Evolutionary conservation across 2,113 vertebrate genomes (phyloP).

Genomic region (Toxotes chatareus): DNA sequence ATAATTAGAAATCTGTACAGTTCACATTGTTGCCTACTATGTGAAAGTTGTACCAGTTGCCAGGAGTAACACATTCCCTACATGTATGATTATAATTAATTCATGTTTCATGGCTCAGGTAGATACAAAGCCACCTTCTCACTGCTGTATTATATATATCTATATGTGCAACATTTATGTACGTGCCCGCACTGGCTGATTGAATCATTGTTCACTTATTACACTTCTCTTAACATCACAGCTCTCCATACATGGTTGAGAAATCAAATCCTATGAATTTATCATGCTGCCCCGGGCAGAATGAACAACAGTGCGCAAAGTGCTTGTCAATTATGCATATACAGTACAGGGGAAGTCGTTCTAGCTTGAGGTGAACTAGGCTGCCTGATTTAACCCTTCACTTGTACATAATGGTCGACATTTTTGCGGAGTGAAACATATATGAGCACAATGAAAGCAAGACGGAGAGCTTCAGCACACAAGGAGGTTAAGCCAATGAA

Average conservation of each 20-base stretch:
- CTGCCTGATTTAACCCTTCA: slow-evolving; percentile 48
- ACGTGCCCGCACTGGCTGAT: slow-evolving; percentile 5
- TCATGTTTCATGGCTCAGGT: not conserved
- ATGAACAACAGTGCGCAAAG: slow-evolving; percentile 61
- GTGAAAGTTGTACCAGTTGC: not conserved
- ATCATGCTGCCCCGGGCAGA: slow-evolving; percentile 64
- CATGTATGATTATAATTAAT: slow-evolving; percentile 35
- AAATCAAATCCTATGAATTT: slow-evolving; percentile 74
- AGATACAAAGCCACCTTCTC: not conserved
- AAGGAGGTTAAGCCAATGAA: not conserved
- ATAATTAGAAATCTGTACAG: not conserved
- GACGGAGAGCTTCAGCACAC: not conserved
- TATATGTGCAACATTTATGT: not conserved
- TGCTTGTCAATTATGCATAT: slow-evolving; percentile 78
- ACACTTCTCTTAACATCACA: slow-evolving; percentile 46
- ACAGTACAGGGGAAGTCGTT: slow-evolving; percentile 46
- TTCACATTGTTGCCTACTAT: not conserved
- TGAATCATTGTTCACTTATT: slow-evolving; percentile 50
- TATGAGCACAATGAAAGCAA: slow-evolving; percentile 12
- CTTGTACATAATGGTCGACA: slow-evolving; percentile 20
- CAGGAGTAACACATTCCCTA: not conserved
- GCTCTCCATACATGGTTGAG: slow-evolving; percentile 49
- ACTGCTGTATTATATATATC: not conserved
- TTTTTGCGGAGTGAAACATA: slow-evolving; percentile 36
- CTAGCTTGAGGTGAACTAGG: slow-evolving; percentile 55